These are phyloP conservation scores for Hippocampus abdominalis DNA, from an alignment of 2,113 vertebrate species.

Conservation along the genomic window DNA sequence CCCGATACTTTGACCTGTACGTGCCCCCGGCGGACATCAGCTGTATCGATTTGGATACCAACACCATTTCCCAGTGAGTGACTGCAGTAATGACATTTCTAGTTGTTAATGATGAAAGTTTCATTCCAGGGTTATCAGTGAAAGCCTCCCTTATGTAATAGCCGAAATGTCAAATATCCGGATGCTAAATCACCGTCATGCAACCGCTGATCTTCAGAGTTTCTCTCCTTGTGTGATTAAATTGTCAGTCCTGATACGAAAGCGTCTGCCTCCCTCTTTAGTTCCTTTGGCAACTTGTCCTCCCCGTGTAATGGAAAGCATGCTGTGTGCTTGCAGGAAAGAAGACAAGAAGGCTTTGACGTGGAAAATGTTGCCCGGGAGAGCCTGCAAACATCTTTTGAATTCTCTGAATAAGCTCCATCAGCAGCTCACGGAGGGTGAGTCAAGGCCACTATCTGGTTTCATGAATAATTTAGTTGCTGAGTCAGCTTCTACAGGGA, in stretches of 20 bases:
- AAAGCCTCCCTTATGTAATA: slow-evolving; percentile 34
- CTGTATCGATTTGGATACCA: slow-evolving; percentile 98
- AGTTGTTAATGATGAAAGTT: slow-evolving; percentile 1
- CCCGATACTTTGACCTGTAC: slow-evolving; percentile 96
- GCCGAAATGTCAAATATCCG: slow-evolving; percentile 51
- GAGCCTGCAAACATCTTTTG: slow-evolving; percentile 94
- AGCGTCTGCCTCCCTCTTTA: slow-evolving; percentile 21
- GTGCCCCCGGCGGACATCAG: slow-evolving; percentile 94
- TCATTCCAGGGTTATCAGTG: slow-evolving; percentile 15
- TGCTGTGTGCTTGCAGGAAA: slow-evolving; percentile 76
- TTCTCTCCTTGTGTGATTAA: slow-evolving; percentile 34
- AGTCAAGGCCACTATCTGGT: slow-evolving; percentile 59
- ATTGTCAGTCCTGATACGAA: slow-evolving; percentile 39
- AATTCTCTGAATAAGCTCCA: slow-evolving; percentile 87
- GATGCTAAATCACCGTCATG: slow-evolving; percentile 11
- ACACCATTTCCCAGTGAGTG: slow-evolving; percentile 98
- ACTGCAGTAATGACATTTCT: slow-evolving; percentile 13
- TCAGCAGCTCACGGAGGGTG: slow-evolving; percentile 89
- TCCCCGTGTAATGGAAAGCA: slow-evolving; percentile 42
- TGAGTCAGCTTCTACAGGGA: slow-evolving; percentile 30
- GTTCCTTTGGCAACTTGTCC: slow-evolving; percentile 30
- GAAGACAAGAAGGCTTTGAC: slow-evolving; percentile 90
- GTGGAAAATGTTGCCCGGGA: slow-evolving; percentile 95
- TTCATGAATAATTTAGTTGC: slow-evolving; percentile 53
- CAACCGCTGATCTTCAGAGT: slow-evolving; percentile 16